Percentiles rank a stretch among this genome's conserved stretches.
Conservation (phyloP, 2,888 invertebrate species). For the Dysmachus trigonus region DNA sequence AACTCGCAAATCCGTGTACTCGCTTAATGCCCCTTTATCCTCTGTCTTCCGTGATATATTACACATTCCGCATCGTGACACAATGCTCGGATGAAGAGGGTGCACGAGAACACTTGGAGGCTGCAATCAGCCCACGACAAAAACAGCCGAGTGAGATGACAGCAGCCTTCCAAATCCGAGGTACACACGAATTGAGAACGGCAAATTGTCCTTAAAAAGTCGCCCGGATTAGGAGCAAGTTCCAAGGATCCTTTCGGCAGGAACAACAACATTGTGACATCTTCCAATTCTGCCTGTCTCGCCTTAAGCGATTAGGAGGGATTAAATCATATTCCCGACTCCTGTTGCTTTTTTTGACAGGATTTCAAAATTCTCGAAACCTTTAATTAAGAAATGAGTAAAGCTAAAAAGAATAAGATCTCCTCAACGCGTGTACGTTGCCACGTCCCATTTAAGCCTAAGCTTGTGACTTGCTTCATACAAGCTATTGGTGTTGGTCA, state of each 20-base stretch:
- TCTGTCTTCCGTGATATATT: conserved; percentile 17
- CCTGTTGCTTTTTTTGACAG: background rate
- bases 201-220: conserved; percentile 25
- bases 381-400: background rate
- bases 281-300: background rate
- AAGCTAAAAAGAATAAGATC: background rate
- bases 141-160: background rate
- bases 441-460: no score
- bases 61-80: background rate
- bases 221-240: background rate
- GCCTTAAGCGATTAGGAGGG: background rate
- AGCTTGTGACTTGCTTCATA: no score
- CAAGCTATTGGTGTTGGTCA: no score
- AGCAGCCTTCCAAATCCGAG: background rate
- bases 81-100: conserved; percentile 27
- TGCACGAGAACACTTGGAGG: conserved; percentile 16
- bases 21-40: conserved; percentile 9
- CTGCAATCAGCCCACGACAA: conserved; percentile 17
- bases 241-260: background rate
- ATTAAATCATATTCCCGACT: background rate
- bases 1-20: background rate
- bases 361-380: background rate
- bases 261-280: conserved; percentile 3
- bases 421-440: background rate
- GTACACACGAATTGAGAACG: conserved; percentile 20